Evolutionary conservation across 2,797 vertebrate species (phyloP).

Genomic region (Pteropus rufus): DNA sequence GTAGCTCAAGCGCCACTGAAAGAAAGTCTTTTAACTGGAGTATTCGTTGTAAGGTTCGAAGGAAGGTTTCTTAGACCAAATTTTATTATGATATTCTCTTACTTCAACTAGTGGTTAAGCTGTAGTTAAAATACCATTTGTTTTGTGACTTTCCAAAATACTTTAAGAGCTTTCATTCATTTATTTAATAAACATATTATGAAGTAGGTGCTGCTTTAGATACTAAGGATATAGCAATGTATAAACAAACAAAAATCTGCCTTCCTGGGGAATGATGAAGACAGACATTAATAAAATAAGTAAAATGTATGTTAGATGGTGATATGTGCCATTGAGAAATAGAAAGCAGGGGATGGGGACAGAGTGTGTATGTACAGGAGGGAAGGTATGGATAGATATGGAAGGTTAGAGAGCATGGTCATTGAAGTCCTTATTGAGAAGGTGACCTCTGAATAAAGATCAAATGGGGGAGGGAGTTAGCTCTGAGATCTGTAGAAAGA

Average conservation of each 20-base stretch:
- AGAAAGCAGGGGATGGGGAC: background rate
- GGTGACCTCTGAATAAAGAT: background rate
- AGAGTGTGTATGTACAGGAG: background rate
- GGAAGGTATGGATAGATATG: no score
- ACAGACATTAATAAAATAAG: background rate
- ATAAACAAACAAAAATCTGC: background rate
- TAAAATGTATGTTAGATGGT: background rate
- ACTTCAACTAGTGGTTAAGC: background rate
- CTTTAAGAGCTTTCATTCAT: background rate
- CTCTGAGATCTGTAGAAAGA: background rate
- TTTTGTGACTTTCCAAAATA: background rate
- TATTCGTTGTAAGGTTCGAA: background rate
- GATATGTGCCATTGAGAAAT: background rate
- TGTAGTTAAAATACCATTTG: background rate
- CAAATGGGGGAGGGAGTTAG: fast-evolving
- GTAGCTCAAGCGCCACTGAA: background rate
- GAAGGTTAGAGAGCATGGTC: background rate
- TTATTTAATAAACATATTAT: background rate
- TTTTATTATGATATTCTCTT: background rate
- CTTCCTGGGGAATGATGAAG: background rate
- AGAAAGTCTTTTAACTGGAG: background rate
- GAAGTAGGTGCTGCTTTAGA: background rate
- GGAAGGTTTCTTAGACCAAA: background rate
- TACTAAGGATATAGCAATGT: background rate
- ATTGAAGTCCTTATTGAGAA: background rate